Base-by-base conservation (phyloP, 2,113 vertebrate species). In the Campylorhamphus procurvoides region DNA sequence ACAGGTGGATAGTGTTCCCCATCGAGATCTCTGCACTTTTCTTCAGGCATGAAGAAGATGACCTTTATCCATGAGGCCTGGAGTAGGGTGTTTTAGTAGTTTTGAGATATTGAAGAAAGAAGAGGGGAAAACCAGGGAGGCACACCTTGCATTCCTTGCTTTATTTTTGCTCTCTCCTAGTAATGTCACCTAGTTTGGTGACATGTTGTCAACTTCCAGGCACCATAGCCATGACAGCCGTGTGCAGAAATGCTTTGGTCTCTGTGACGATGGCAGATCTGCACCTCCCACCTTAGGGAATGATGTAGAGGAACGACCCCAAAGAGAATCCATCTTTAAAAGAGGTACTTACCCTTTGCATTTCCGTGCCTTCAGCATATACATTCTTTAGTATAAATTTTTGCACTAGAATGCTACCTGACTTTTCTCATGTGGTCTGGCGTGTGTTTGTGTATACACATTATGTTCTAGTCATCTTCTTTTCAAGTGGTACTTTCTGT, bases 371-470 rank as follows among this genome's bases (percentile, higher is more conserved):
- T 94, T 92, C 49, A 78, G 76, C 37, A 0, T 79, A 56, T 58
- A 74, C 49, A 60, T 88, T 88, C 90, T 93, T 90, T 84, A 84
- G 44, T 87, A 49, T 75, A 86, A 60, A 29, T 44, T 91, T 81
- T 84, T 80, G 67, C 83, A 71, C 35, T 77, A 14, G 42, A 39
- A 59, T 35, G 49, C 55, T 59, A 42, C 39, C 67, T 94, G 59
- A 60, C 28, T 91, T 90, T 90, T 88, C 85, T 95, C 24, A 67
- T 88, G 88, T 93, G 92, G 69, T 79, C 62, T 87, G 62, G 31
- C 0, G 0, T 82, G 33, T 94, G 64, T 94, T 77, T 90, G 31
- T 85, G 42, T 90, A 15, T 66, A 89, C 18, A 40, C 17, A 47
- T 92, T 78, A 59, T 44, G 31, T 91, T 89, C 68, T 50, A 92